Percentiles rank a stretch among this genome's conserved stretches.
Conservation (phyloP, 1,140 invertebrate species). For the Hyphantria cunea region DNA sequence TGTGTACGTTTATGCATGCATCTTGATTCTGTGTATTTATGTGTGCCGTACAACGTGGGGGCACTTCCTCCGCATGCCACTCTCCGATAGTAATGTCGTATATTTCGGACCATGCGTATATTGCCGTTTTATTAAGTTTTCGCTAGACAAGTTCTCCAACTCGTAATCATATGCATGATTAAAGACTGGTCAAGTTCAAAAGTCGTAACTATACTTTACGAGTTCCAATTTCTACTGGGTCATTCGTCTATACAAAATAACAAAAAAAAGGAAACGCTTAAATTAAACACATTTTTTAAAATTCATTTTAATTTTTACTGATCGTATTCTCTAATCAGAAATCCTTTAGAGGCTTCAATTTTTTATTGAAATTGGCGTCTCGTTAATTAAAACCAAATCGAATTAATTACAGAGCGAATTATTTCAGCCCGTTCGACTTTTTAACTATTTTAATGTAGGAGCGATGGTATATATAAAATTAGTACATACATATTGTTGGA, state of each 20-base stretch:
- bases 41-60: slow-evolving; percentile 44
- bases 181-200: no score
- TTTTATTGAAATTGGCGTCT: slow-evolving; percentile 70
- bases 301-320: slow-evolving; percentile 44
- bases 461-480: slow-evolving; percentile 29
- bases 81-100: slow-evolving; percentile 61
- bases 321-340: slow-evolving; percentile 58
- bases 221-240: not conserved
- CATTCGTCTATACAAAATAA: not conserved
- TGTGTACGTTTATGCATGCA: slow-evolving; percentile 51
- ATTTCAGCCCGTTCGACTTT: slow-evolving; percentile 53
- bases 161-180: not conserved
- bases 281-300: slow-evolving; percentile 8
- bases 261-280: slow-evolving; percentile 2
- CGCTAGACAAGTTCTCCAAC: slow-evolving; percentile 2
- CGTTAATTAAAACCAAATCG: slow-evolving; percentile 77
- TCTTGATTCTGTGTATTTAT: slow-evolving; percentile 66
- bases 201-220: no score
- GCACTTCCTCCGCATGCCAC: slow-evolving; percentile 57
- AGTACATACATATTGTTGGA: slow-evolving; percentile 38
- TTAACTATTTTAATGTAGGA: slow-evolving; percentile 44
- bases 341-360: slow-evolving; percentile 65
- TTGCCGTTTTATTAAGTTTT: slow-evolving; percentile 43
- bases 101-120: slow-evolving; percentile 55
- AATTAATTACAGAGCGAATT: slow-evolving; percentile 68